Percentiles rank a stretch among this genome's conserved stretches.
These are phyloP conservation scores for Muscicapa adusta DNA, from an alignment of 2,113 vertebrate species.

Conservation along the genomic window DNA sequence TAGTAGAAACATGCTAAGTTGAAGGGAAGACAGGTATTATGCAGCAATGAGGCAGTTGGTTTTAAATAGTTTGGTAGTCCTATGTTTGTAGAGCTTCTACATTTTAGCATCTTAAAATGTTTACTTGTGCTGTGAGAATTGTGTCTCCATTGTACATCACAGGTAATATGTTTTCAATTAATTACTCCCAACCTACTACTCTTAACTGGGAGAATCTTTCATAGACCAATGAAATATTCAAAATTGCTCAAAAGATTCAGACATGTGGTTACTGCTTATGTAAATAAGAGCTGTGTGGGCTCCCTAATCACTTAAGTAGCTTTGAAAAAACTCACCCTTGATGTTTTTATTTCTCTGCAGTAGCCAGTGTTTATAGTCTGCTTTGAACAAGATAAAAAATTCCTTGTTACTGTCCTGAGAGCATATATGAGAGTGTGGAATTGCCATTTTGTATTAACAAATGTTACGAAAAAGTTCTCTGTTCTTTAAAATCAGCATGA, in stretches of 20 bases:
- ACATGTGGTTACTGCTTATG: not conserved
- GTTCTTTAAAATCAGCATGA: not conserved
- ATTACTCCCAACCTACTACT: not conserved
- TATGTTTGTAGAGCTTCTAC: not conserved
- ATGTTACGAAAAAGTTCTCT: fast-evolving
- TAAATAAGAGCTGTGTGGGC: not conserved
- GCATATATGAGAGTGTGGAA: not conserved
- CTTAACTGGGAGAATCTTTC: not conserved
- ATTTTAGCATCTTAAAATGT: not conserved
- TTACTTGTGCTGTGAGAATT: not conserved
- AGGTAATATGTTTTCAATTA: not conserved
- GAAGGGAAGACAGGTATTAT: not conserved
- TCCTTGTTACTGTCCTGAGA: not conserved
- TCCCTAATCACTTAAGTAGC: not conserved
- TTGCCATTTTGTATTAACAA: not conserved
- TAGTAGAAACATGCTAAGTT: not conserved
- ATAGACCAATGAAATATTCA: not conserved
- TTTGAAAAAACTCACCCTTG: not conserved
- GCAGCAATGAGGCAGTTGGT: not conserved
- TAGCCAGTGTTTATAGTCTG: not conserved
- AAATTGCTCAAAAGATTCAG: not conserved
- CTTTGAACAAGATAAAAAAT: not conserved
- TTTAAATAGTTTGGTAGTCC: fast-evolving
- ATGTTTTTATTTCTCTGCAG: not conserved
- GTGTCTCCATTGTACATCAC: not conserved